These are phyloP conservation scores for Antheraea pernyi DNA, from an alignment of 1,140 invertebrate species.

Conservation along the genomic window DNA sequence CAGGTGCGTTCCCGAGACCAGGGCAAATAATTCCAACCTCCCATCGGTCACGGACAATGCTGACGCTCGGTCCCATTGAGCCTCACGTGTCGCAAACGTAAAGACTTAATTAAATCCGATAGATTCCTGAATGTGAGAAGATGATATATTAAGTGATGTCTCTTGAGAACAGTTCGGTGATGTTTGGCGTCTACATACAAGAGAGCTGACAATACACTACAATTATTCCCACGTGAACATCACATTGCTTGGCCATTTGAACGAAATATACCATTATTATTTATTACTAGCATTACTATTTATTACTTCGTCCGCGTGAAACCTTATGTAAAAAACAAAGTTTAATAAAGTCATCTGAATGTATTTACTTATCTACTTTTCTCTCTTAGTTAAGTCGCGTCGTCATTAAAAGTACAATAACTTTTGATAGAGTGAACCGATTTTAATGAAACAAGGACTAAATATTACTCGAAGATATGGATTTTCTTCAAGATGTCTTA, in stretches of 20 bases:
- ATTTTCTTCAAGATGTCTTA: too few species aligned
- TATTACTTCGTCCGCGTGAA: too few species aligned
- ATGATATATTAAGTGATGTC: slow-evolving; percentile 43
- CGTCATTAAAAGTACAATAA: too few species aligned
- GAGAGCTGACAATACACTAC: background rate
- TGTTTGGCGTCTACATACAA: background rate
- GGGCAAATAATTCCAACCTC: slow-evolving; percentile 44
- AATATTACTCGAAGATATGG: too few species aligned
- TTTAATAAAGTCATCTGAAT: too few species aligned
- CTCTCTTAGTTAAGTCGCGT: too few species aligned
- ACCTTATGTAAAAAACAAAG: too few species aligned
- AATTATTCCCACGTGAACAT: background rate
- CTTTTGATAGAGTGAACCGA: too few species aligned
- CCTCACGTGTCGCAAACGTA: slow-evolving; percentile 59
- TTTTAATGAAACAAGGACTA: too few species aligned
- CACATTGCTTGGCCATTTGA: background rate
- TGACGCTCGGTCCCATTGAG: slow-evolving; percentile 33
- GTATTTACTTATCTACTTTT: too few species aligned
- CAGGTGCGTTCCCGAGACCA: slow-evolving; percentile 66
- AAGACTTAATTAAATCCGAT: slow-evolving; percentile 70
- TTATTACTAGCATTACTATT: too few species aligned
- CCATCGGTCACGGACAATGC: slow-evolving; percentile 69
- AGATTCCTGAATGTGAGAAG: slow-evolving; percentile 54
- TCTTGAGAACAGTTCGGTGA: slow-evolving; percentile 30
- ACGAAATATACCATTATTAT: background rate